Evolutionary conservation across 1,140 invertebrate species (phyloP), one percentile per base, ranked within the genome.

Genomic region (Apis laboriosa): DNA sequence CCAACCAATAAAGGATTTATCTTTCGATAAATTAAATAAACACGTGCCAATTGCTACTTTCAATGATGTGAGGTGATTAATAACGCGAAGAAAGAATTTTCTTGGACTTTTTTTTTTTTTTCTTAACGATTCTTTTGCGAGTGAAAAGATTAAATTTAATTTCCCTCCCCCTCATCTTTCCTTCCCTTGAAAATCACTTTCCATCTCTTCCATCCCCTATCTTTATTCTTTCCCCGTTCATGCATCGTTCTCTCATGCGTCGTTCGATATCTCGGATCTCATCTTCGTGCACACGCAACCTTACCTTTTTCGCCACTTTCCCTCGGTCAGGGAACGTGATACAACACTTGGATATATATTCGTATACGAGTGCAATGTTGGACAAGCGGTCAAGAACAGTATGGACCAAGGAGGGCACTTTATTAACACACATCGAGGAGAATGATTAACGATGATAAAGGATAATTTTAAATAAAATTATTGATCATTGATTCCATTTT

Each of bases 261-360:
- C 28, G 24, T 24, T 64, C 17, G 9, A 1, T 64, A 72, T 72
- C 77, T 21, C 9, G 17, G 68, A 80, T 73, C 77, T 49, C 53
- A 67, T 75, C 72, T 76, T 34, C 13, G 53, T 67, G 72, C 53
- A 81, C 79, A 81, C 71, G 79, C 72, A 67, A 81, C 79, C 53
- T 58, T 67, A 64, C 63, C 72, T 34, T 75, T 75, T 76, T 72
- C 72, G 71, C 53, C 72, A 51, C 79, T 80, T 80, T 80, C 79
- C 61, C 71, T 75, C 21, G 67, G 58, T 72, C 43, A n/a, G 67
- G 15, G 19, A 60, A n/a, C 67, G 49, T 72, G 11, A 9, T 34
- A 34, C 34, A 3, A 34, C 34, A 34, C 34, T 0, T 34, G 34
- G 2, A 34, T 34, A 34, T 34, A 34, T 34, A 34, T 34, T 34